Evolutionary conservation across 2,888 invertebrate species (phyloP).

Genomic region (Chaetogeoica ovagalla): DNA sequence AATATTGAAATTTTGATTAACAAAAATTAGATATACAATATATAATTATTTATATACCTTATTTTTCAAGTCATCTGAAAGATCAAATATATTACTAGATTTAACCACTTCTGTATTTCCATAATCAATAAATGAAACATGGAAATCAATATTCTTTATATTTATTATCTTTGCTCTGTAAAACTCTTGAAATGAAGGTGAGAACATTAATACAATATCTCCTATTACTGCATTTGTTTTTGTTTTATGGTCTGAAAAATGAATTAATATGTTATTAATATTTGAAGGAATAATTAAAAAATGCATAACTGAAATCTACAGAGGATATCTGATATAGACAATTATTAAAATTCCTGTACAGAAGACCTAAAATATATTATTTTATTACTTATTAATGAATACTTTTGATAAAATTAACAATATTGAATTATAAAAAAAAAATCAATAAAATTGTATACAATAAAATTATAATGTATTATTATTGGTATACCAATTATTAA

Average conservation of each 20-base stretch:
- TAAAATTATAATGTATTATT: too few species aligned
- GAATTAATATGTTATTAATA: not conserved
- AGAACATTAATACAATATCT: slow-evolving; percentile 23
- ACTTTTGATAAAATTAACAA: too few species aligned
- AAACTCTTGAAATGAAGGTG: not conserved
- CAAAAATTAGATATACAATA: not conserved
- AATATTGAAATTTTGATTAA: not conserved
- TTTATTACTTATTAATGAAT: too few species aligned
- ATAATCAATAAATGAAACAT: slow-evolving; percentile 25
- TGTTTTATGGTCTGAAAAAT: not conserved
- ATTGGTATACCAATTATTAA: not conserved
- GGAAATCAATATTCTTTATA: not conserved
- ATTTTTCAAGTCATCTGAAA: slow-evolving; percentile 3
- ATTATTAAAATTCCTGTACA: too few species aligned
- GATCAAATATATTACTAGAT: slow-evolving; percentile 21
- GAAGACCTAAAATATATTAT: too few species aligned
- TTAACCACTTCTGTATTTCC: slow-evolving; percentile 20
- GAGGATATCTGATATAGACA: too few species aligned
- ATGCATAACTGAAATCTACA: too few species aligned
- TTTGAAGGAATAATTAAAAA: not conserved
- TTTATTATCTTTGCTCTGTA: slow-evolving; percentile 7
- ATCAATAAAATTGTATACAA: not conserved
- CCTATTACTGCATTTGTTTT: not conserved
- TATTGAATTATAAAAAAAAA: too few species aligned
- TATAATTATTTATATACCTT: not conserved